These are phyloP conservation scores for Oncorhynchus tshawytscha DNA, from an alignment of 2,113 vertebrate genomes.

Conservation along the genomic window DNA sequence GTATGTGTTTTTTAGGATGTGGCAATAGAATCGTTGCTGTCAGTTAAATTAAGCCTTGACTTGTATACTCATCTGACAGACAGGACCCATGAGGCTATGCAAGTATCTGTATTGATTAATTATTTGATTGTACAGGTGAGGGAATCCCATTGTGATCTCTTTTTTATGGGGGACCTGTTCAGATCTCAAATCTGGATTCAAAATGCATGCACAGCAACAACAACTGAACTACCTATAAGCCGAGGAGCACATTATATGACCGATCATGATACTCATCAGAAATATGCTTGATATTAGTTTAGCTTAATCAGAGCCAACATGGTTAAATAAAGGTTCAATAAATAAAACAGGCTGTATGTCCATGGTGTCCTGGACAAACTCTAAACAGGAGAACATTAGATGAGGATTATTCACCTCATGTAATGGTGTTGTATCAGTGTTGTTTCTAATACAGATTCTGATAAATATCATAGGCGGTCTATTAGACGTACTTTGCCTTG, in stretches of 20 bases:
- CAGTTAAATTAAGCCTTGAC: no score
- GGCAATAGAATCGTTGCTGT: no score
- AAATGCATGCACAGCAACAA: background rate
- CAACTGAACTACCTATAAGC: background rate
- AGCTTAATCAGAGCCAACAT: background rate
- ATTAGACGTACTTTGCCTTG: background rate
- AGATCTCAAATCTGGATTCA: no score
- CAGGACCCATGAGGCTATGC: no score
- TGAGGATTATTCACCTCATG: background rate
- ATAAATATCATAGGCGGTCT: background rate
- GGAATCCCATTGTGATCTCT: no score
- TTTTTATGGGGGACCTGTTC: no score
- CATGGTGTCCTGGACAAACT: background rate
- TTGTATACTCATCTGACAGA: no score
- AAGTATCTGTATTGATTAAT: no score
- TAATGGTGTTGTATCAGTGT: background rate
- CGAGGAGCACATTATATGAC: no score
- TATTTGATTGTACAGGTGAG: no score
- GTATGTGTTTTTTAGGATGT: no score
- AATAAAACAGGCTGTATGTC: background rate
- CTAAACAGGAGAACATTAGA: background rate
- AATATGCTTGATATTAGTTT: background rate
- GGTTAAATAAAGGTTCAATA: no score
- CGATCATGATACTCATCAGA: background rate
- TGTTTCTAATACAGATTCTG: background rate